Evolutionary conservation across 2,888 invertebrate species (phyloP), one percentile per base, ranked within the genome.

Genomic region (Seladonia tumulorum): DNA sequence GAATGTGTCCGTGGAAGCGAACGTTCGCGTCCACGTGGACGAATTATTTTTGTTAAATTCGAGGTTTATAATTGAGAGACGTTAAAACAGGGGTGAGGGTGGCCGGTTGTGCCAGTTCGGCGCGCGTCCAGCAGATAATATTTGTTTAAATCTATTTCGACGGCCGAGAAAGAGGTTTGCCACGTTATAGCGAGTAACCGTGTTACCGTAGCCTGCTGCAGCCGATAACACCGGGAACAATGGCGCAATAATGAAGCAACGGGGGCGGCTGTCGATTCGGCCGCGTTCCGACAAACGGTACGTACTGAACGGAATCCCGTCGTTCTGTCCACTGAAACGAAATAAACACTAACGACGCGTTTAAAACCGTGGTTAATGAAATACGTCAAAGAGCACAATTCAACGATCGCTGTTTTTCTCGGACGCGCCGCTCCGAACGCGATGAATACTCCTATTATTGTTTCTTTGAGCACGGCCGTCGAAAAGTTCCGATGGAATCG

Each of bases 321-420:
- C 78, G 73, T 70, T 82, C 82, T 45, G 35, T 47, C 70, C 45
- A 22, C 39, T 22, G 45, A 70, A 49, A 45, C 81, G 70, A 84
- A 87, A 82, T 78, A 79, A 84, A 77, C 84, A 68, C 76, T 82
- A 82, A 82, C 84, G 79, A 78, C 71, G 82, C 76, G 79, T 81
- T 86, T 81, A 79, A 86, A 81, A 45, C 66, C 49, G 12, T 22
- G 53, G 45, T 72, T 81, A 86, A 83, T 83, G 77, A 83, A 81
- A 76, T 45, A 57, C 68, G 42, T 70, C 39, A 70, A 42, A 70
- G 70, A 70, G n/a, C 42, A 42, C 35, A 53, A 49, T 49, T 57
- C 45, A 53, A 68, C 25, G n/a, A 25, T 70, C 22, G 18, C 25
- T 35, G 25, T 35, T 47, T 66, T 25, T 66, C 66, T 47, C 76